A percentile compares a stretch with the other conserved stretches of the same genome.
phyloP scores from a whole-genome alignment of 2,797 vertebrate species.

The Gastrophryne carolinensis region DNA sequence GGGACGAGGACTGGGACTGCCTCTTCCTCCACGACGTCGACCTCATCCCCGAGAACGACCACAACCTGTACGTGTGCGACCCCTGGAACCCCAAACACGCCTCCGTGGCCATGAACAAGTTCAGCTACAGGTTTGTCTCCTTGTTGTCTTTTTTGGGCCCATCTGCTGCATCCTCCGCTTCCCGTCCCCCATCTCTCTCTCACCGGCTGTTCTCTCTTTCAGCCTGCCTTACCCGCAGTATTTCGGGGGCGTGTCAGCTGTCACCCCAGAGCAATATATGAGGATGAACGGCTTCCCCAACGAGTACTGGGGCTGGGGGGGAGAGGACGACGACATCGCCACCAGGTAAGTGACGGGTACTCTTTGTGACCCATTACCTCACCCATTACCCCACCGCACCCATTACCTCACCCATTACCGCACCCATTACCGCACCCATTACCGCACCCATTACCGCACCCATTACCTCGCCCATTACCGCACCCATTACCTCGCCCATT shows the following conservation, averaged over 20 bases:
- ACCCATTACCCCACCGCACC: not conserved
- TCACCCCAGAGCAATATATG: slow-evolving; percentile 94
- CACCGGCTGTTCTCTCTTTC: no score
- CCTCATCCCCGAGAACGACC: slow-evolving; percentile 92
- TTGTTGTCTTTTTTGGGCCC: not conserved
- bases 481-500: no score
- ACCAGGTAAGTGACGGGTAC: slow-evolving; percentile 74
- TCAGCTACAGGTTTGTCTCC: slow-evolving; percentile 84
- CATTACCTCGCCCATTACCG: no score
- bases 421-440: no score
- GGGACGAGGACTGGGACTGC: slow-evolving; percentile 92
- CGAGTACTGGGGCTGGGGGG: slow-evolving; percentile 96
- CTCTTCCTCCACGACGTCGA: slow-evolving; percentile 93
- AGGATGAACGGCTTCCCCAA: slow-evolving; percentile 98
- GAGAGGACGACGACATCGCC: slow-evolving; percentile 94
- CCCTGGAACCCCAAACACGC: slow-evolving; percentile 87
- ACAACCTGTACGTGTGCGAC: slow-evolving; percentile 94
- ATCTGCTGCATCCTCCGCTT: not conserved
- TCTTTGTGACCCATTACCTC: not conserved
- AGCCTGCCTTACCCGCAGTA: slow-evolving; percentile 93
- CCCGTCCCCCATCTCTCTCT: not conserved
- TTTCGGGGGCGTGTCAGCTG: slow-evolving; percentile 90
- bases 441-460: no score
- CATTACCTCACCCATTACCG: no score
- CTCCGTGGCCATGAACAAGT: slow-evolving; percentile 96